phyloP scores from a whole-genome alignment of 2,888 invertebrate genomes.

The Sympetrum striolatum region DNA sequence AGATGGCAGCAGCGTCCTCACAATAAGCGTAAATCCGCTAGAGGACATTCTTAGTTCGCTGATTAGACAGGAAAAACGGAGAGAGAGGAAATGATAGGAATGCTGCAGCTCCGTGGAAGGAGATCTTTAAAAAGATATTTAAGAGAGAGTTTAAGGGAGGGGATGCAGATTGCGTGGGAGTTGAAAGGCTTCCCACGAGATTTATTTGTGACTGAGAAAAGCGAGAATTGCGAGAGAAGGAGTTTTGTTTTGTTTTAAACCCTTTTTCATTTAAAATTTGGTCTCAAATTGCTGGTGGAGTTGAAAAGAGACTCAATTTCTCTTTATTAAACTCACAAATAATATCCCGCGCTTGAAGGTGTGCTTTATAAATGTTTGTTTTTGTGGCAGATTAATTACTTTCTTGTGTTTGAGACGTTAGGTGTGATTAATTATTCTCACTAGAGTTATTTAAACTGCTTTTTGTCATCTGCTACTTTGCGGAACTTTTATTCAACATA shows the following conservation, averaged over 20 bases:
- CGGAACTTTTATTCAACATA: too few relatives aligned
- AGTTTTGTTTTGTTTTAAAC: not conserved
- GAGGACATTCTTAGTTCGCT: not conserved
- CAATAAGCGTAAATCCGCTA: not conserved
- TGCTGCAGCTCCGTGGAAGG: not conserved
- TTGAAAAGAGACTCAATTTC: not conserved
- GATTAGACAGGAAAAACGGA: conserved; percentile 1
- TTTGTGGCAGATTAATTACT: too few relatives aligned
- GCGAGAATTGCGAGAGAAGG: not conserved
- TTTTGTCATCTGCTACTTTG: too few relatives aligned
- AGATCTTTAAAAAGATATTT: not conserved
- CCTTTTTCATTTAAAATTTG: not conserved
- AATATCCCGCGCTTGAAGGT: not conserved
- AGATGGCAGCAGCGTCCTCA: not conserved
- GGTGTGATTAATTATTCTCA: too few relatives aligned
- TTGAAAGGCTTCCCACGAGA: not conserved
- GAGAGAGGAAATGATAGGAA: not conserved
- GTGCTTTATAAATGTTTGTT: too few relatives aligned
- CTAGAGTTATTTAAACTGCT: too few relatives aligned
- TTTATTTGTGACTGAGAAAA: not conserved
- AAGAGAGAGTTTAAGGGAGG: not conserved
- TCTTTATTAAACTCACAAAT: not conserved
- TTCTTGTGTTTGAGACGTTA: too few relatives aligned
- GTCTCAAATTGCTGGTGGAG: not conserved
- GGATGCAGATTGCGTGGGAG: not conserved